phyloP scores from a whole-genome alignment of 2,888 invertebrate species.

The Drosophila tanythrix region DNA sequence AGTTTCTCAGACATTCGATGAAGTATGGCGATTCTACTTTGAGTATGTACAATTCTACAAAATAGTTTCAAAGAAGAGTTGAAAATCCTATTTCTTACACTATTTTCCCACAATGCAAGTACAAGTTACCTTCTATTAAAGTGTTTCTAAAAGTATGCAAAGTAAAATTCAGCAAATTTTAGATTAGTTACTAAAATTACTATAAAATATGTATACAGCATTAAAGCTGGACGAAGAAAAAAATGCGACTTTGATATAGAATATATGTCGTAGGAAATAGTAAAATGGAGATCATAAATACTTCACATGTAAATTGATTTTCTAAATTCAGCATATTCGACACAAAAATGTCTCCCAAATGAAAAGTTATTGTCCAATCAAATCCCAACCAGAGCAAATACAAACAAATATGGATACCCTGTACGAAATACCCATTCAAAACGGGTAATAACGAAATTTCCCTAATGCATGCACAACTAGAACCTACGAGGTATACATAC shows the following conservation, averaged over 20 bases:
- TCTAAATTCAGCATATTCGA: neutral
- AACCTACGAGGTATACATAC: neutral
- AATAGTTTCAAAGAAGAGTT: neutral
- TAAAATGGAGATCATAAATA: neutral
- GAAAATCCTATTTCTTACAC: neutral
- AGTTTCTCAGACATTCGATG: neutral
- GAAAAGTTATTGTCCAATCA: neutral
- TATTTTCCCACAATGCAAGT: neutral
- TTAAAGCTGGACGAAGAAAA: neutral
- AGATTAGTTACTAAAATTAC: neutral
- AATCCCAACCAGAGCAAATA: neutral
- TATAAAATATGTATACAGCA: neutral
- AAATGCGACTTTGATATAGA: neutral
- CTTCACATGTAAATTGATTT: accelerated
- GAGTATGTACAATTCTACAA: neutral
- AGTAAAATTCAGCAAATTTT: neutral
- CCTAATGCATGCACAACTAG: neutral
- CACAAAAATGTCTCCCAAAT: neutral
- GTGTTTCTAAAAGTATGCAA: neutral
- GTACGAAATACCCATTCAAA: neutral
- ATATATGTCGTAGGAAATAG: neutral
- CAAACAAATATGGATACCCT: neutral
- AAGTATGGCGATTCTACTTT: neutral
- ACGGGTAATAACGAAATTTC: neutral
- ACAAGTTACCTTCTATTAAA: neutral